Percentiles rank a stretch among this genome's conserved stretches.
phyloP scores from a whole-genome alignment of 2,797 vertebrate species.

The Syngnathus rostellatus region DNA sequence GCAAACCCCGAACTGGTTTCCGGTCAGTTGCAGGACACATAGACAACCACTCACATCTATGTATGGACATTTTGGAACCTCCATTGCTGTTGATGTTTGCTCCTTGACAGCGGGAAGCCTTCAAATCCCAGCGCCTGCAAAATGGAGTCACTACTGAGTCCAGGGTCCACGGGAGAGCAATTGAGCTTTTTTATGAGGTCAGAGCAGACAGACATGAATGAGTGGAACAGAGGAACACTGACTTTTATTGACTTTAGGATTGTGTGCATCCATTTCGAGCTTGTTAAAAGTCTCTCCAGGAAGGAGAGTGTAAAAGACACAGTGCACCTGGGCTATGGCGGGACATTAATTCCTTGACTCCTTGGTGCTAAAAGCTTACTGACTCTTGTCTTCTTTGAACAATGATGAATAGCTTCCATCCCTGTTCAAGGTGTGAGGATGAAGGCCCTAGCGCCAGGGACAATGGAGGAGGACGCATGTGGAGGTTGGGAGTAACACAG shows the following conservation, averaged over 20 bases:
- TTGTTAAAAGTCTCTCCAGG: constrained; percentile 46
- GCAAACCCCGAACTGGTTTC: too few species aligned
- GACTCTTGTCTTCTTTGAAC: not conserved
- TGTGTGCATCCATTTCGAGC: constrained; percentile 35
- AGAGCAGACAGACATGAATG: constrained; percentile 35
- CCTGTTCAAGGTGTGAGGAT: too few species aligned
- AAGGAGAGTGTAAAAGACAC: constrained; percentile 17
- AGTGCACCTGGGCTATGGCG: constrained; percentile 44
- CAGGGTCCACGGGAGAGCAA: constrained; percentile 38
- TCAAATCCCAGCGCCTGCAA: not conserved
- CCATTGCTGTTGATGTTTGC: not conserved
- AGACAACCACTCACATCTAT: too few species aligned
- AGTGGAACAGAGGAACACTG: constrained; percentile 20
- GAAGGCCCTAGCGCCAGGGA: too few species aligned
- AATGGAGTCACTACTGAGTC: constrained; percentile 15
- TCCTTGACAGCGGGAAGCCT: not conserved
- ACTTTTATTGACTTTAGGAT: constrained; percentile 51
- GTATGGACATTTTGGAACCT: too few species aligned
- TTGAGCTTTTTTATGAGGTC: constrained; percentile 51
- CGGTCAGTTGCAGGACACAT: too few species aligned
- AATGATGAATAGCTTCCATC: not conserved
- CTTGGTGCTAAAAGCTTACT: not conserved
- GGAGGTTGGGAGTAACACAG: too few species aligned
- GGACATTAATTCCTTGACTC: constrained; percentile 27
- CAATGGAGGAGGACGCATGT: too few species aligned